Evolutionary conservation across 2,113 vertebrate species (phyloP).

Genomic region (Lycaon pictus): DNA sequence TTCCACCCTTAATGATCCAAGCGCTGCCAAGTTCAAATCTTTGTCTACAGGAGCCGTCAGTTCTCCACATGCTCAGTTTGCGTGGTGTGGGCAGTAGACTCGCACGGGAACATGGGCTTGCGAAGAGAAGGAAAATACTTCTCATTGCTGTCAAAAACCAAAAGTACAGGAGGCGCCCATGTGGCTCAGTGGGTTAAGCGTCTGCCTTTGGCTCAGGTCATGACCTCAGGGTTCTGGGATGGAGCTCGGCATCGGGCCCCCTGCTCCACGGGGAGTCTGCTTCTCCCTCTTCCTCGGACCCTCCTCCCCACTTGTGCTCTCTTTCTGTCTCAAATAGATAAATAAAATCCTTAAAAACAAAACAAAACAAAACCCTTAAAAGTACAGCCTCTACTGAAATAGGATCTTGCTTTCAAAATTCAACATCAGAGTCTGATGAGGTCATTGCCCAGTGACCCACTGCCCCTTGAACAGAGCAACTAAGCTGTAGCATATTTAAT

Average conservation of each 20-base stretch:
- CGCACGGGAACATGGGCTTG: background rate
- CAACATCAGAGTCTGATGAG: background rate
- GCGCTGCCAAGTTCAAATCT: background rate
- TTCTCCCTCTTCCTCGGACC: no score
- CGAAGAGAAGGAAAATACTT: background rate
- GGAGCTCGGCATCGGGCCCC: no score
- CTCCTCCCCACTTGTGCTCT: no score
- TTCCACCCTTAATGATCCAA: background rate
- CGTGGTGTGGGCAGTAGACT: background rate
- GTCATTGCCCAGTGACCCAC: background rate
- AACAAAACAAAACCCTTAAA: background rate
- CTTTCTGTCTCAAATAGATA: no score
- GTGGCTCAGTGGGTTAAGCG: no score
- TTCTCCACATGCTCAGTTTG: background rate
- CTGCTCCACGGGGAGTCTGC: no score
- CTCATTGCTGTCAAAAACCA: background rate
- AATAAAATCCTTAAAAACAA: no score
- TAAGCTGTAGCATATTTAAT: background rate
- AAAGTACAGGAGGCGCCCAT: background rate
- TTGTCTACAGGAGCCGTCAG: no score
- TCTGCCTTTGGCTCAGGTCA: no score
- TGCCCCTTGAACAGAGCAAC: background rate
- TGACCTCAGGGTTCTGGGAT: no score
- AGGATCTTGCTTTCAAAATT: conserved; percentile 1
- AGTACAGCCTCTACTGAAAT: background rate